Conservation (phyloP, 2,797 vertebrate genomes). For the Crenuchus spilurus region DNA sequence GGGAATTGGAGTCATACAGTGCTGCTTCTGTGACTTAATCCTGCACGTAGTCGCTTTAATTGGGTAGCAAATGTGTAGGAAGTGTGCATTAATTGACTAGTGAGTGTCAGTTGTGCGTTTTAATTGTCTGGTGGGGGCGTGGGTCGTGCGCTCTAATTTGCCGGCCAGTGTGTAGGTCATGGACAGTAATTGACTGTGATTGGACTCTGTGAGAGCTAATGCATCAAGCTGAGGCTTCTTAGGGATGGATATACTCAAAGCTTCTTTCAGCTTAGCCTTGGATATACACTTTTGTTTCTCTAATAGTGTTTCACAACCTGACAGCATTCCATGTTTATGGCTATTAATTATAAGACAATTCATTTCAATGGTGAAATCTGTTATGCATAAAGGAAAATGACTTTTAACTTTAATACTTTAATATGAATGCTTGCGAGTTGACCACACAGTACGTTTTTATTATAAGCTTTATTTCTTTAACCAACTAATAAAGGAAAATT, state of each 20-base stretch:
- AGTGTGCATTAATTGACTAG: slow-evolving; percentile 36
- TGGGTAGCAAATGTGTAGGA: slow-evolving; percentile 35
- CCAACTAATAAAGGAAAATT: no score
- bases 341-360: neutral
- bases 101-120: slow-evolving; percentile 34
- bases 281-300: neutral
- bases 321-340: neutral
- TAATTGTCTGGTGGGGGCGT: slow-evolving; percentile 23
- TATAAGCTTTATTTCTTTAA: no score
- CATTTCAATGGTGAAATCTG: neutral
- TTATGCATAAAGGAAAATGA: neutral
- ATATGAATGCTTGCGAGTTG: neutral
- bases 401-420: neutral
- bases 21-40: neutral
- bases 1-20: neutral
- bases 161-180: slow-evolving; percentile 7
- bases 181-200: slow-evolving; percentile 25
- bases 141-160: slow-evolving; percentile 34
- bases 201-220: slow-evolving; percentile 1
- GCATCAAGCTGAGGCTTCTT: neutral
- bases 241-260: neutral
- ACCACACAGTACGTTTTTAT: no score
- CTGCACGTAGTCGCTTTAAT: slow-evolving; percentile 29
- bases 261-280: neutral
- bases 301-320: neutral